These are phyloP conservation scores for Carcharodon carcharias DNA, from an alignment of 2,797 vertebrate species.

Conservation along the genomic window DNA sequence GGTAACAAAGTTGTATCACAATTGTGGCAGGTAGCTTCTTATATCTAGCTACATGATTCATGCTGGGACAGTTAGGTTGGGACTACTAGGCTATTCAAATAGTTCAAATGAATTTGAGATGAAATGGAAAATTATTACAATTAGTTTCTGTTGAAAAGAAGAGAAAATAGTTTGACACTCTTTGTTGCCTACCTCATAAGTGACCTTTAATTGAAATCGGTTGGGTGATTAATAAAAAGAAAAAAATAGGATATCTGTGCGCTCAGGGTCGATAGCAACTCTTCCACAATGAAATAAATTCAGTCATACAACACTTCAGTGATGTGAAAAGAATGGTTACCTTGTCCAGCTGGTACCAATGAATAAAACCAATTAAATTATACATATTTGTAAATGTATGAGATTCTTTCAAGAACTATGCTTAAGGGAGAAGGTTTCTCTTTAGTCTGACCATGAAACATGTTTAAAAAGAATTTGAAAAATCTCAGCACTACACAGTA, in stretches of 20 bases:
- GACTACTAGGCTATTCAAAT: neutral
- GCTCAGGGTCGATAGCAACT: constrained; percentile 13
- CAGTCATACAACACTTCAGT: neutral
- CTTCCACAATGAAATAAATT: constrained; percentile 17
- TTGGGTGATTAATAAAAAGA: neutral
- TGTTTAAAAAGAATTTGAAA: constrained; percentile 31
- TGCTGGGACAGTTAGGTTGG: neutral
- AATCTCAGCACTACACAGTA: neutral
- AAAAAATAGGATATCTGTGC: neutral
- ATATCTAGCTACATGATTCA: neutral
- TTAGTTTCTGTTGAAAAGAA: neutral
- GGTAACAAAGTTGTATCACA: neutral
- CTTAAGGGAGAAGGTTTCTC: neutral
- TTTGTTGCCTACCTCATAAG: neutral
- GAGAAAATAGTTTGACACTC: neutral
- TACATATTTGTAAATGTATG: constrained; percentile 10
- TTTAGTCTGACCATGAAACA: constrained; percentile 24
- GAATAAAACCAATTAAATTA: constrained; percentile 27
- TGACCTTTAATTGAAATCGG: neutral
- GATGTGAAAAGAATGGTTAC: constrained; percentile 3
- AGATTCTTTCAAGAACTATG: constrained; percentile 15
- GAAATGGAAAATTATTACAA: neutral
- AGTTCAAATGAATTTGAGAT: neutral
- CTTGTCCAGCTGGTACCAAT: constrained; percentile 31
- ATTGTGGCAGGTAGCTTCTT: neutral